Base-by-base conservation (phyloP, 2,888 invertebrate species). In the Acleris sparsana region DNA sequence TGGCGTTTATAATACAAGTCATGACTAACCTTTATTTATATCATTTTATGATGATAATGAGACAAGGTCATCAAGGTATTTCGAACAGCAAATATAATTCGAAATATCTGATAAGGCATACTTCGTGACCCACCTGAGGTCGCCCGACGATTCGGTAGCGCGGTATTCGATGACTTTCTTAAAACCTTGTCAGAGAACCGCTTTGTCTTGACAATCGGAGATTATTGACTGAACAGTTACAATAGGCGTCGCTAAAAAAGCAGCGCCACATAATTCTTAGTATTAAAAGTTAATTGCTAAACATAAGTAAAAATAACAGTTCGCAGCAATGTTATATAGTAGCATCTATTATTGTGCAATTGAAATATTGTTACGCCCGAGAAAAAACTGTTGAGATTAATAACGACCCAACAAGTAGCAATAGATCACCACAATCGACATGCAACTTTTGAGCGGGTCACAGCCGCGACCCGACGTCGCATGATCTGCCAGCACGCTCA, bases 101-200 rank as follows among this genome's bases (percentile, higher is more conserved):
- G 82, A 80, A 84, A 83, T 85, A 90, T 86, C 86, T 84, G 87
- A 89, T 89, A 85, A 79, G 77, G 78, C 75, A 75, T 77, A 79
- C 80, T 78, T 88, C 89, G 89, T 91, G 89, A 88, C 86, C 81
- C 74, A 80, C 78, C 74, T 78, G 80, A 86, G 88, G 87, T 85
- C 86, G 83, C 57, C 29, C 53, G 29, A 51, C 52, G 62, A 64
- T 51, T 69, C 48, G 51, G 63, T 63, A 67, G 66, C 17, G 52
- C 39, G 52, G 33, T 49, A 49, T 17, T 39, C 58, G 52, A 52
- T 66, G 86, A 82, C 86, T 86, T 88, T 85, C 84, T 84, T 80
- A 82, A 76, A 81, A 76, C 86, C 87, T 86, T 86, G 85, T 78
- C 74, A 48, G 20, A 16, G 22, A 53, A 44, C 51, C 22, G 57